Conservation (phyloP, 2,797 vertebrate genomes). For the Myiotriccus ornatus region DNA sequence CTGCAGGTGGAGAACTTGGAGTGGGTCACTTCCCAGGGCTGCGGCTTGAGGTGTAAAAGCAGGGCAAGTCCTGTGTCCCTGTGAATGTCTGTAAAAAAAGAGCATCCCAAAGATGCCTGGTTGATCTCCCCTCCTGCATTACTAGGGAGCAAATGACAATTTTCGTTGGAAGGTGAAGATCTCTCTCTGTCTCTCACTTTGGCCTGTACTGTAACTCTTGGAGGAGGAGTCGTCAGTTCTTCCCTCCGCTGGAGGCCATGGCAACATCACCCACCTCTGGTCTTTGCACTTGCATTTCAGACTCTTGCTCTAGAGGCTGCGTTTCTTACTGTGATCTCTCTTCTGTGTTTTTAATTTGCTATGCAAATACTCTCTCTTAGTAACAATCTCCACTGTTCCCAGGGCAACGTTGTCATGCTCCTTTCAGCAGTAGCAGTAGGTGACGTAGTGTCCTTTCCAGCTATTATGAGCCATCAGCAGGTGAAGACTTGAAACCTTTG, state of each 20-base stretch:
- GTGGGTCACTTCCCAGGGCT: not conserved
- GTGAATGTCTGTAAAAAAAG: not conserved
- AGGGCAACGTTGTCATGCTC: not conserved
- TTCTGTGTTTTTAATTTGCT: not conserved
- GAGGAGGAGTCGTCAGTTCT: not conserved
- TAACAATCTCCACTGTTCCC: not conserved
- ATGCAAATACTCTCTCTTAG: not conserved
- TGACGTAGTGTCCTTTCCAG: not conserved
- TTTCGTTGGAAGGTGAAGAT: not conserved
- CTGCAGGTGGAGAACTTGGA: not conserved
- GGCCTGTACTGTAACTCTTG: not conserved
- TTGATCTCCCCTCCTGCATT: not conserved
- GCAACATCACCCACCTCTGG: not conserved
- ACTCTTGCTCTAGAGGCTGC: not conserved
- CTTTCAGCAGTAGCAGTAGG: not conserved
- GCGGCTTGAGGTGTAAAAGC: not conserved
- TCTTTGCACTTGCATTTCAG: not conserved
- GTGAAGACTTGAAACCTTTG: not conserved
- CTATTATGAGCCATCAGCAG: not conserved
- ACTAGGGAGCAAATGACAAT: not conserved
- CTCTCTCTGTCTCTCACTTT: not conserved
- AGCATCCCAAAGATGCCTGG: not conserved
- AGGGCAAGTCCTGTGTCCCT: not conserved
- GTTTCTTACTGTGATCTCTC: not conserved
- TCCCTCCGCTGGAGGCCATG: not conserved